Evolutionary conservation across 2,797 vertebrate genomes (phyloP).

Genomic region (Pelodytes ibericus): DNA sequence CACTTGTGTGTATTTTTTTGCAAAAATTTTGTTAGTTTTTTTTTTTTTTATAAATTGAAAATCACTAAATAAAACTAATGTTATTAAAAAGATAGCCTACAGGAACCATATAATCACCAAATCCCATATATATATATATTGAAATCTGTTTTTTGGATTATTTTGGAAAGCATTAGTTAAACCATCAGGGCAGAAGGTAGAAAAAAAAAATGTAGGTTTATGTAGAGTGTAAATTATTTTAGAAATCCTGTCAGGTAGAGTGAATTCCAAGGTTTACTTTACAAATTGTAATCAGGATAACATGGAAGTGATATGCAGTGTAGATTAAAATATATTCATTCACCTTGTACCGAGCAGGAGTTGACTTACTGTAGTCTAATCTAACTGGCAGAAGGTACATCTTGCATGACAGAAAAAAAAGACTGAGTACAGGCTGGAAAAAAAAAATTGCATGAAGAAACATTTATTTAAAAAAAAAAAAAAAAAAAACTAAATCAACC

Average conservation of each 20-base stretch:
- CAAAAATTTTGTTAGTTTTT: no score
- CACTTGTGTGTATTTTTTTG: no score
- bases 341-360: slow-evolving; percentile 68
- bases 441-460: slow-evolving; percentile 74
- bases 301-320: slow-evolving; percentile 71
- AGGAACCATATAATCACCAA: slow-evolving; percentile 48
- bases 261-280: slow-evolving; percentile 76
- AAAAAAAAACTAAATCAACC: slow-evolving; percentile 51
- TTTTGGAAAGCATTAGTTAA: slow-evolving; percentile 58
- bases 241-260: slow-evolving; percentile 72
- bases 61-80: no score
- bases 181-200: slow-evolving; percentile 59
- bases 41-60: no score
- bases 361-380: slow-evolving; percentile 71
- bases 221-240: slow-evolving; percentile 72
- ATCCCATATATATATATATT: slow-evolving; percentile 62
- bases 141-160: slow-evolving; percentile 45
- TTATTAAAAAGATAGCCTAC: no score
- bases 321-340: slow-evolving; percentile 75
- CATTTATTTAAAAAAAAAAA: slow-evolving; percentile 73
- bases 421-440: slow-evolving; percentile 72
- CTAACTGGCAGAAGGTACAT: slow-evolving; percentile 69
- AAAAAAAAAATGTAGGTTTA: slow-evolving; percentile 63
- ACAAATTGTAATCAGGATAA: slow-evolving; percentile 81
- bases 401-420: slow-evolving; percentile 66